Evolutionary conservation across 2,888 invertebrate species (phyloP).

Genomic region (Chaitophorus viminalis): DNA sequence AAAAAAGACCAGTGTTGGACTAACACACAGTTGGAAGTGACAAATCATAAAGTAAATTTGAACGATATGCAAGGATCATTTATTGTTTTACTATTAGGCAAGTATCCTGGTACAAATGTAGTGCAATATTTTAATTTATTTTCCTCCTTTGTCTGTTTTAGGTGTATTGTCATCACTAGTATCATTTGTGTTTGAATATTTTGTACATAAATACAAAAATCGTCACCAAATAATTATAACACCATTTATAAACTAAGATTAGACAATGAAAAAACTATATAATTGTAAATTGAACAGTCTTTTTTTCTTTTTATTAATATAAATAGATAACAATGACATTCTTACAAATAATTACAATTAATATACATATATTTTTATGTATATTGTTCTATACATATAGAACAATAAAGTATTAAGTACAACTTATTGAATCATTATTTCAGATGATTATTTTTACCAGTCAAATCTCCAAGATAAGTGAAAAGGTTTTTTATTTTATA

Average conservation of each 20-base stretch:
- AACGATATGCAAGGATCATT: conserved; percentile 94
- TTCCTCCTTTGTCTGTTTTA: conserved; percentile 66
- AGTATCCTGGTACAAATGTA: conserved; percentile 61
- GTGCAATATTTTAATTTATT: background rate
- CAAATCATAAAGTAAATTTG: conserved; percentile 87
- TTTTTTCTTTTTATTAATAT: conserved; percentile 14
- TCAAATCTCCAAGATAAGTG: conserved; percentile 33
- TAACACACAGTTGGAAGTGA: conserved; percentile 75
- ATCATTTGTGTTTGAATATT: conserved; percentile 69
- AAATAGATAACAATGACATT: conserved; percentile 37
- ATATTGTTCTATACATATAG: conserved; percentile 16
- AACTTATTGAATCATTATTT: conserved; percentile 7
- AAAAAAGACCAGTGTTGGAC: conserved; percentile 83
- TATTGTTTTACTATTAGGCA: conserved; percentile 84
- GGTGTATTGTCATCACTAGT: conserved; percentile 69
- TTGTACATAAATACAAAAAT: conserved; percentile 68
- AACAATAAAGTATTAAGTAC: background rate
- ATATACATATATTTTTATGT: conserved; percentile 2
- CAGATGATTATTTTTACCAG: conserved; percentile 32
- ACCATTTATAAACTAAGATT: conserved; percentile 45
- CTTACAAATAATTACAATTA: conserved; percentile 24
- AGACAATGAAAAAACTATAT: background rate
- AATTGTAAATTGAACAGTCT: conserved; percentile 13
- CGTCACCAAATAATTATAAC: conserved; percentile 65
- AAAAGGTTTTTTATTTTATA: conserved; percentile 51